These are phyloP conservation scores for Romanogobio albipinnatus DNA, from an alignment of 2,113 vertebrate species.

Conservation along the genomic window DNA sequence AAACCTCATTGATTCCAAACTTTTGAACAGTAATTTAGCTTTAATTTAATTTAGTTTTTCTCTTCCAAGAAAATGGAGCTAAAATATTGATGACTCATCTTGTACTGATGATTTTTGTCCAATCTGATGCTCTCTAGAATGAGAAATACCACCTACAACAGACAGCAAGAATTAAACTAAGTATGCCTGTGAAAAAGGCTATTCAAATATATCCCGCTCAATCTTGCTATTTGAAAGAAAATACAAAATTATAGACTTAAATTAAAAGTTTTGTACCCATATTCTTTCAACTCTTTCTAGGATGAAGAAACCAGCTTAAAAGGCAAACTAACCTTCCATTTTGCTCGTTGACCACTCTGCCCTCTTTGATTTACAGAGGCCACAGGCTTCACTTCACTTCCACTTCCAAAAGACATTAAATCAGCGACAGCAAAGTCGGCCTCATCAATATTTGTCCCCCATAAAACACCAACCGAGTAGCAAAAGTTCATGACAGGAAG, in stretches of 20 bases:
- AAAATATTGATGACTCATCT: background rate
- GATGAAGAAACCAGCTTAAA: slow-evolving; percentile 16
- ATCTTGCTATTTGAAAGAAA: background rate
- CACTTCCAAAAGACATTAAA: slow-evolving; percentile 51
- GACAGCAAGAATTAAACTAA: background rate
- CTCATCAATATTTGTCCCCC: slow-evolving; percentile 50
- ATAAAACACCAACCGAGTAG: slow-evolving; percentile 47
- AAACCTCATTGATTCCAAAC: too few relatives aligned
- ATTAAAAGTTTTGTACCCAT: background rate
- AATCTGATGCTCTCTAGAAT: background rate
- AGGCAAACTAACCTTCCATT: slow-evolving; percentile 35
- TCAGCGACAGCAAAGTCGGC: slow-evolving; percentile 34
- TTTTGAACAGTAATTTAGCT: too few relatives aligned
- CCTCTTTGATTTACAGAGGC: slow-evolving; percentile 62
- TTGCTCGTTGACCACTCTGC: slow-evolving; percentile 63
- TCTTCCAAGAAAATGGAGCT: background rate
- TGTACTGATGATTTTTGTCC: background rate
- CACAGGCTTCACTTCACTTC: slow-evolving; percentile 34
- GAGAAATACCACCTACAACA: background rate
- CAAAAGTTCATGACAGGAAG: slow-evolving; percentile 48
- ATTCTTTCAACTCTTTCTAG: background rate
- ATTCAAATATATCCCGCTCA: background rate
- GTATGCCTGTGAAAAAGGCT: background rate
- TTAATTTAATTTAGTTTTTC: background rate
- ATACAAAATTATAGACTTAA: background rate